Evolutionary conservation across 1,140 invertebrate species (phyloP), one percentile per base, ranked within the genome.

Genomic region (Mesaphorura yosii): DNA sequence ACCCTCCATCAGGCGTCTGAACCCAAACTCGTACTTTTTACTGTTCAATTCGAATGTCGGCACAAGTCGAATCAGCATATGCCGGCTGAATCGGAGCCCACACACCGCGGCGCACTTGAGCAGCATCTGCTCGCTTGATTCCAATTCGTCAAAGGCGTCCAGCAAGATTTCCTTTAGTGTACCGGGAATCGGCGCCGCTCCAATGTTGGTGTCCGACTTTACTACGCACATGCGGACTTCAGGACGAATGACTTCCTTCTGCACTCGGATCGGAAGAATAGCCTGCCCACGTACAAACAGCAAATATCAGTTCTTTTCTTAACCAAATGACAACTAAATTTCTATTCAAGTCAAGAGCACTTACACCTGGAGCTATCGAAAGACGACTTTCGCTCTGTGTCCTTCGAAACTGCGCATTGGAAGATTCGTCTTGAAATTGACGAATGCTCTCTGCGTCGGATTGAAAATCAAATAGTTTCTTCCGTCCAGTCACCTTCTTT

Each of bases 51-150:
- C 60, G 15, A 26, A 47, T 4, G 34, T 19, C 3, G 54, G 54
- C 4, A 56, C 20, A 4, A 56, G 40, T 3, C 22, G 15, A 46
- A 19, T 31, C 12, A 80, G 59, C 72, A 79, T 77, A 29, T 66
- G 65, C 57, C 77, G 69, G 12, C 73, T 71, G 51, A 80, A 74
- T 23, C 71, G 71, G 34, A 75, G 73, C 1, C 78, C 78, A 3
- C 80, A 65, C 0, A 79, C 73, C 0, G 77, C 70, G 3, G 74
- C 74, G 53, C 74, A 76, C 66, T 80, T 80, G 1, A 80, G 58
- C 2, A 80, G 53, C 47, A 77, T 67, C 61, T 80, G 77, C 65
- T 79, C 77, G 41, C 76, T 72, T 0, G 76, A 71, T 3, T 70
- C 73, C 44, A 80, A 63, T 0, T 73, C 73, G 55, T 75, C 72